These are phyloP conservation scores for Cyprinodon tularosa DNA, from an alignment of 2,113 vertebrate species.

Conservation along the genomic window DNA sequence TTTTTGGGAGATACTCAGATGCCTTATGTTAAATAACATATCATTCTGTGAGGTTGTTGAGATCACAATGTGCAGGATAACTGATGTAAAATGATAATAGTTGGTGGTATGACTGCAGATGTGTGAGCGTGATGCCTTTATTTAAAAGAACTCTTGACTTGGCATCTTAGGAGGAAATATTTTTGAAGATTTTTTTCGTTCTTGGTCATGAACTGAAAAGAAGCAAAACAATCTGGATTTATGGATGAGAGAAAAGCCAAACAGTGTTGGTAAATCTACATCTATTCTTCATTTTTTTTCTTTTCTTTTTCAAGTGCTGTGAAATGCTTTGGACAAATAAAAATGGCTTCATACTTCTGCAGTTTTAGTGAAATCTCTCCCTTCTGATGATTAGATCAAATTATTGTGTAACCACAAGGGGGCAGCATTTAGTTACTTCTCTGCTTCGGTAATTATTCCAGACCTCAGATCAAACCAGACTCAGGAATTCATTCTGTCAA, in stretches of 20 bases:
- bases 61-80: slow-evolving; percentile 18
- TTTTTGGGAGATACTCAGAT: slow-evolving; percentile 38
- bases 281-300: slow-evolving; percentile 3
- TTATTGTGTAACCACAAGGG: slow-evolving; percentile 43
- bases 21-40: slow-evolving; percentile 30
- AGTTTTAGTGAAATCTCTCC: neutral
- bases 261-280: slow-evolving; percentile 46
- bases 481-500: neutral
- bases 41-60: slow-evolving; percentile 14
- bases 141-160: slow-evolving; percentile 48
- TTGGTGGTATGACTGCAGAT: slow-evolving; percentile 42
- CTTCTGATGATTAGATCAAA: neutral
- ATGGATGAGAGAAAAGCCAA: slow-evolving; percentile 3
- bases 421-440: slow-evolving; percentile 35
- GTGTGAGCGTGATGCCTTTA: slow-evolving; percentile 37
- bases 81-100: slow-evolving; percentile 24
- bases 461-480: neutral
- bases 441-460: neutral
- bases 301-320: slow-evolving; percentile 14
- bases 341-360: neutral
- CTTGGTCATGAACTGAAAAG: neutral
- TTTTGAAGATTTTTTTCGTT: slow-evolving; percentile 6
- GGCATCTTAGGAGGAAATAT: neutral
- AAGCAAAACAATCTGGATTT: slow-evolving; percentile 19
- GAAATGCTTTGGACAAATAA: slow-evolving; percentile 51